phyloP scores from a whole-genome alignment of 2,113 vertebrate species.

The Ameiurus melas region DNA sequence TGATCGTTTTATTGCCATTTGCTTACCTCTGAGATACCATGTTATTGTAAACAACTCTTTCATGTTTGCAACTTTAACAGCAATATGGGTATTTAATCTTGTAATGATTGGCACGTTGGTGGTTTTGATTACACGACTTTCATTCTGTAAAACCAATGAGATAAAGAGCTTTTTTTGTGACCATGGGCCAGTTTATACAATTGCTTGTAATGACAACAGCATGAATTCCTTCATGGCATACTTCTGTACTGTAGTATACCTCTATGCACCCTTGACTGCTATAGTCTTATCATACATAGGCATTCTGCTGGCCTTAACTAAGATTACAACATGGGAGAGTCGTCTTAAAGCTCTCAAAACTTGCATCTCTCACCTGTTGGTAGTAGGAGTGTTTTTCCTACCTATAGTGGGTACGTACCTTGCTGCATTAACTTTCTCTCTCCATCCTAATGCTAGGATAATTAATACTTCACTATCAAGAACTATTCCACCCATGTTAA shows the following conservation, averaged over 20 bases:
- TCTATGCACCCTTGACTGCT: slow-evolving; percentile 45
- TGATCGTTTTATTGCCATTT: slow-evolving; percentile 69
- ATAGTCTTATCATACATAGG: slow-evolving; percentile 46
- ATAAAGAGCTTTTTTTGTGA: slow-evolving; percentile 71
- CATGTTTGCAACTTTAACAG: slow-evolving; percentile 57
- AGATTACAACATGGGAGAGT: slow-evolving; percentile 52
- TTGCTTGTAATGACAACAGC: slow-evolving; percentile 64
- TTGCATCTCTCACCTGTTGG: slow-evolving; percentile 62
- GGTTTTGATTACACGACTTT: slow-evolving; percentile 62
- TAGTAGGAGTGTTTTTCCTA: slow-evolving; percentile 58
- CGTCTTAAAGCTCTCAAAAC: slow-evolving; percentile 62
- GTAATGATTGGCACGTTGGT: slow-evolving; percentile 36
- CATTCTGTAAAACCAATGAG: slow-evolving; percentile 64
- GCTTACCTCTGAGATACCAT: slow-evolving; percentile 59
- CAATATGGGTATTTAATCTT: slow-evolving; percentile 50
- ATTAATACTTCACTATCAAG: too few species aligned
- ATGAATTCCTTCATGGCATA: slow-evolving; percentile 44
- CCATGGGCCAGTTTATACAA: slow-evolving; percentile 62
- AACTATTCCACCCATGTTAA: too few species aligned
- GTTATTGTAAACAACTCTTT: slow-evolving; percentile 54
- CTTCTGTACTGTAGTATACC: slow-evolving; percentile 3
- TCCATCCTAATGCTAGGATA: slow-evolving; percentile 40
- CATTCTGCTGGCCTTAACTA: slow-evolving; percentile 50
- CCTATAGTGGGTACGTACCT: slow-evolving; percentile 33
- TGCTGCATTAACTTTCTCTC: neutral